Evolutionary conservation across 2,888 invertebrate genomes (phyloP).

Genomic region (Linhomoeus sp.): DNA sequence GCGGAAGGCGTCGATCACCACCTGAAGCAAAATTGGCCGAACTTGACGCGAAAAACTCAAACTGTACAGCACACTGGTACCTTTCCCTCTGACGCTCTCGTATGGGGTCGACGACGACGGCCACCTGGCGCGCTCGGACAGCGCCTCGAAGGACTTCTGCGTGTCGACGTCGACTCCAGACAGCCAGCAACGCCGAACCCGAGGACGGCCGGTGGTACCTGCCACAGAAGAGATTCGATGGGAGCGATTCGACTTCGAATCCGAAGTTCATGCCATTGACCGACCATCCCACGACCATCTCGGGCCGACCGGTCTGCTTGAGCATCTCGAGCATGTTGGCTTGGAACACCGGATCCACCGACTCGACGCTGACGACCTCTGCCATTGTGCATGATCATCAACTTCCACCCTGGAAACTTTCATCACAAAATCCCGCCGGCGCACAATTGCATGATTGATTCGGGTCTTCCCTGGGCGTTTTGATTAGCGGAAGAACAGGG

Average conservation of each 20-base stretch:
- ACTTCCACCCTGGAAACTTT: no score
- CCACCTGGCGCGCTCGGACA: slow-evolving; percentile 92
- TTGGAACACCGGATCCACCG: slow-evolving; percentile 98
- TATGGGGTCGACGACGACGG: slow-evolving; percentile 99
- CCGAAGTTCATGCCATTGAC: no score
- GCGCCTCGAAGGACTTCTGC: slow-evolving; percentile 93
- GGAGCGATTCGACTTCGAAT: no score
- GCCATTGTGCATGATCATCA: no score
- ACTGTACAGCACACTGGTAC: slow-evolving; percentile 1
- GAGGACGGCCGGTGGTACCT: slow-evolving; percentile 87
- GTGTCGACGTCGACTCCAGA: slow-evolving; percentile 96
- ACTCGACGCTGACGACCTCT: slow-evolving; percentile 95
- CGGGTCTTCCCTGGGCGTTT: no score
- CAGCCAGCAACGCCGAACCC: slow-evolving; percentile 97
- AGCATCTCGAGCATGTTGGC: slow-evolving; percentile 96
- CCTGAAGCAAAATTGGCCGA: slow-evolving; percentile 46
- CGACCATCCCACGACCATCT: slow-evolving; percentile 93
- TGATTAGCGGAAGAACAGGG: no score
- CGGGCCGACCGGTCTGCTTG: slow-evolving; percentile 89
- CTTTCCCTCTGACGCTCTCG: slow-evolving; percentile 80
- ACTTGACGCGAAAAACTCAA: no score
- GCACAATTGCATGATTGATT: no score
- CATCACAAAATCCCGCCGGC: no score
- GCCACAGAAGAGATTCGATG: neutral
- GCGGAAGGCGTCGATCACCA: slow-evolving; percentile 98